Evolutionary conservation across 2,797 vertebrate genomes (phyloP).

Genomic region (Potorous gilbertii): DNA sequence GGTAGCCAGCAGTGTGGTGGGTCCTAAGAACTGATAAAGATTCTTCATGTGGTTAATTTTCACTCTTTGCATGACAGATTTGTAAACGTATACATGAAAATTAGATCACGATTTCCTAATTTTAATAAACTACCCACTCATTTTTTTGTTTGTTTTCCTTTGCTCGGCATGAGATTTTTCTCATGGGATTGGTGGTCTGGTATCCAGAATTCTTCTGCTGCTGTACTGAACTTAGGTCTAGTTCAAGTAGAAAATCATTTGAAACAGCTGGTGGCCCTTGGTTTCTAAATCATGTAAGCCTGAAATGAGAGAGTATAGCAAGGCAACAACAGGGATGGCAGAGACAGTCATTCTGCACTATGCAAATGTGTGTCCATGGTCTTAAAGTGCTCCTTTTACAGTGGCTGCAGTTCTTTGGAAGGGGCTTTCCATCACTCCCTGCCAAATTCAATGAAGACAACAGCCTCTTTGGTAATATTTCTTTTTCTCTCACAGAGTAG

Average conservation of each 20-base stretch:
- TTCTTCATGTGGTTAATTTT: not conserved
- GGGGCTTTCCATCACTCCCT: not conserved
- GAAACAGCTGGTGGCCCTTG: not conserved
- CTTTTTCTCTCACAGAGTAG: not conserved
- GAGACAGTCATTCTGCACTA: not conserved
- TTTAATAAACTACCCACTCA: not conserved
- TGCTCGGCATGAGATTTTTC: not conserved
- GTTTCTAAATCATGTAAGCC: not conserved
- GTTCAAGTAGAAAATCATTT: not conserved
- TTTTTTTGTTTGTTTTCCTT: not conserved
- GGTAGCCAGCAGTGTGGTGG: not conserved
- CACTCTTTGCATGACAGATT: not conserved
- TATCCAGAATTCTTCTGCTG: not conserved
- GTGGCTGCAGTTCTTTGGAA: not conserved
- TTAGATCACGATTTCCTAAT: not conserved
- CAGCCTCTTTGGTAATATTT: not conserved
- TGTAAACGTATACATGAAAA: not conserved
- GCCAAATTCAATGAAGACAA: not conserved
- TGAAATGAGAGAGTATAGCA: not conserved
- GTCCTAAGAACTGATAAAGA: not conserved
- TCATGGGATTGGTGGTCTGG: not conserved
- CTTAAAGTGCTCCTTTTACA: not conserved
- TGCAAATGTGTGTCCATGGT: not conserved
- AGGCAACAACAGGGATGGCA: not conserved
- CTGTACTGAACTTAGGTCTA: not conserved